Base-by-base conservation (phyloP, 2,797 vertebrate genomes). In the Triplophysa yarkandensis region DNA sequence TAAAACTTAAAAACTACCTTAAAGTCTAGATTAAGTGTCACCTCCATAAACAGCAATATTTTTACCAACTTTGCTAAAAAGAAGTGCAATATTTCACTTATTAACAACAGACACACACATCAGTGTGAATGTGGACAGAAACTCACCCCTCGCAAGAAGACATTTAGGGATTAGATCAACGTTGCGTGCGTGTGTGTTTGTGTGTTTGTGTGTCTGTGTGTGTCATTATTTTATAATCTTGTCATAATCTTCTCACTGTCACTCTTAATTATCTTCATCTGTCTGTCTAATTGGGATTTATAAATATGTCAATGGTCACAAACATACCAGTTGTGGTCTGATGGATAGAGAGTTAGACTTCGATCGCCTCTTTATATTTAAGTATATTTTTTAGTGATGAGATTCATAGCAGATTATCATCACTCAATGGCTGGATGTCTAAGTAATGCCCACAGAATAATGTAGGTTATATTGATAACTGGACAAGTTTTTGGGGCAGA, bases 21-120 rank as follows among this genome's bases (percentile, higher is more conserved):
- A 71, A 94, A 93, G 81, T 94, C 92, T 79, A 94, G 43, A 77
- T 92, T 93, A 0, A 89, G 86, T 6, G 90, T 93, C n/a, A 92
- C 91, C 17, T 90, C 91, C 1, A 91, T 93, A 69, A 89, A 86
- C 65, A 93, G 44, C 85, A 94, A 41, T 74, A 93, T 90, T 78
- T 91, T 91, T 67, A 94, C 90, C 77, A 93, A 82, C 34, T 87
- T 81, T 19, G 87, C 92, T 93, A 55, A 68, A 54, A 54, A 21
- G 21, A 52, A n/a, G n/a, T n/a, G n/a, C 48, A 52, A 23, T 52
- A 19, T 4, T 52, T 1, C n/a, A 52, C 9, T 25, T 21, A 25
- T 52, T 52, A 2, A 52, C 48, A 10, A 9, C 34, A 10, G 13
- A 32, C 43, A 32, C 27, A 30, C 25, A 25, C 46, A 25, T 9